Conservation (phyloP, 2,797 vertebrate genomes). For the Clarias fuscus region DNA sequence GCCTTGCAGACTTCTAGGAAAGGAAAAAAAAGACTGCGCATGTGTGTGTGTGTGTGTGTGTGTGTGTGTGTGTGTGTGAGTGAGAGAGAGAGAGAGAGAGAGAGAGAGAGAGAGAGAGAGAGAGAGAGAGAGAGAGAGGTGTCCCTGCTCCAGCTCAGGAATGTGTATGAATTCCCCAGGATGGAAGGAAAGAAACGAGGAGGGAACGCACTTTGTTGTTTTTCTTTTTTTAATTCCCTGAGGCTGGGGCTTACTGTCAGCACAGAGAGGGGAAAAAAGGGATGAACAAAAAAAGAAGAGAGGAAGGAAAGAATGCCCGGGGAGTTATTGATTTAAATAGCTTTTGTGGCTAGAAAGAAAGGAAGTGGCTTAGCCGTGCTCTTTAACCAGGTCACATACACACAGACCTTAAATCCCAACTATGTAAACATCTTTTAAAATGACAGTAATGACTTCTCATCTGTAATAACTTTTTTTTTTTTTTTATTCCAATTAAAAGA, state of each 20-base stretch:
- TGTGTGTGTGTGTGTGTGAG: too few species aligned
- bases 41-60: neutral
- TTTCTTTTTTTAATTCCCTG: neutral
- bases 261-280: neutral
- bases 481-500: neutral
- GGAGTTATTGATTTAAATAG: slow-evolving; percentile 4
- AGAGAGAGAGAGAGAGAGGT: slow-evolving; percentile 4
- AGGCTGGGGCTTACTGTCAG: neutral
- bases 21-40: neutral
- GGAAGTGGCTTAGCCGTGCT: slow-evolving; percentile 19
- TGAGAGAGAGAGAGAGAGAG: neutral
- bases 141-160: slow-evolving; percentile 57
- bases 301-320: neutral
- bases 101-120: neutral
- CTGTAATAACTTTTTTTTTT: too few species aligned
- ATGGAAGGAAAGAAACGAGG: neutral
- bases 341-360: slow-evolving; percentile 25
- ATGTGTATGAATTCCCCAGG: slow-evolving; percentile 69
- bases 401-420: neutral
- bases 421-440: neutral
- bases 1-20: neutral
- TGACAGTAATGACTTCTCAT: too few species aligned
- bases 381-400: slow-evolving; percentile 22
- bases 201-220: neutral
- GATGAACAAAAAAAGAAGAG: neutral